Evolutionary conservation across 2,888 invertebrate species (phyloP).

Genomic region (Oscheius onirici): DNA sequence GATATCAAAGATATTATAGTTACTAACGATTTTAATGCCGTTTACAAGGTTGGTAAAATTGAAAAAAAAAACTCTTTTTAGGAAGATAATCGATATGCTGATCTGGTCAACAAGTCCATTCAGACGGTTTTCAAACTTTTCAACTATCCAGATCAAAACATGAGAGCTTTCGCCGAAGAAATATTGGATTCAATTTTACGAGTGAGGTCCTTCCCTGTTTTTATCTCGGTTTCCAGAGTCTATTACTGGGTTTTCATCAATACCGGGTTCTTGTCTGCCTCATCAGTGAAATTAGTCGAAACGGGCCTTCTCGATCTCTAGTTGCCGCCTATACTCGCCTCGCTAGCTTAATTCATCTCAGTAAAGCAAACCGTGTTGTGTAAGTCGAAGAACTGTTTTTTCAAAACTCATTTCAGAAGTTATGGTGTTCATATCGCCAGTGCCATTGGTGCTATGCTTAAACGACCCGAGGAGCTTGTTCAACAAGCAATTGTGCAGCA

Average conservation of each 20-base stretch:
- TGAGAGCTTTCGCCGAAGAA: slow-evolving; percentile 27
- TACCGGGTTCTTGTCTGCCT: slow-evolving; percentile 28
- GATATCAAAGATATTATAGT: slow-evolving; percentile 26
- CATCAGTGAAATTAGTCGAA: slow-evolving; percentile 26
- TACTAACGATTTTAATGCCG: slow-evolving; percentile 16
- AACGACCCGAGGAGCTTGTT: slow-evolving; percentile 23
- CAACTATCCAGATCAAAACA: slow-evolving; percentile 22
- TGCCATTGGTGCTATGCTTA: slow-evolving; percentile 21
- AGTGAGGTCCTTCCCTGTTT: slow-evolving; percentile 15
- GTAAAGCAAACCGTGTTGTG: slow-evolving; percentile 23
- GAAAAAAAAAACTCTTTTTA: not conserved
- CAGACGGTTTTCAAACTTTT: slow-evolving; percentile 15
- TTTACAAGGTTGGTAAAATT: slow-evolving; percentile 5
- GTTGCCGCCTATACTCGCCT: slow-evolving; percentile 24
- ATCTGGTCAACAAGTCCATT: slow-evolving; percentile 13
- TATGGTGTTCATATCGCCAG: slow-evolving; percentile 23
- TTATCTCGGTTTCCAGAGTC: not conserved
- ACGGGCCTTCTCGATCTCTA: slow-evolving; percentile 20
- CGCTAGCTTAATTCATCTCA: slow-evolving; percentile 5
- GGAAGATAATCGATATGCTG: slow-evolving; percentile 30
- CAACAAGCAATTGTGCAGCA: slow-evolving; percentile 27
- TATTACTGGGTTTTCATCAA: slow-evolving; percentile 21
- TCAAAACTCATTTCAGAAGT: slow-evolving; percentile 9
- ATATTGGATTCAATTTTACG: slow-evolving; percentile 27
- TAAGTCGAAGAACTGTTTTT: not conserved